Conservation (phyloP, 2,888 invertebrate genomes). For the Leptinotarsa haldemani region DNA sequence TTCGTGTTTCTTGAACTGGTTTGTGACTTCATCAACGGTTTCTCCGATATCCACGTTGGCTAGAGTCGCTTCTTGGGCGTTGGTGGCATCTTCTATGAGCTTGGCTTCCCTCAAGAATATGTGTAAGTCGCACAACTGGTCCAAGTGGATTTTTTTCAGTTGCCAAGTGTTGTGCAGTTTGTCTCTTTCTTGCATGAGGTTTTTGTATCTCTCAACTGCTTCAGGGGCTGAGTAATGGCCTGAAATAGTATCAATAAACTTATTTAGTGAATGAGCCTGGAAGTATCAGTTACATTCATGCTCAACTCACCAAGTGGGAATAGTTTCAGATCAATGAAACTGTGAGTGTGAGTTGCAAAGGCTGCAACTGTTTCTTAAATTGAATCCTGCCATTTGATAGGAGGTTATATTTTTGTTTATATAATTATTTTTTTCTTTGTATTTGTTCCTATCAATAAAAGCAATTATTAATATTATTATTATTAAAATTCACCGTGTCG, state of each 20-base stretch:
- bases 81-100: constrained; percentile 88
- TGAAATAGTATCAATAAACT: constrained; percentile 37
- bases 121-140: constrained; percentile 92
- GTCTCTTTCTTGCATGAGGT: constrained; percentile 82
- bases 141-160: constrained; percentile 86
- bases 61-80: constrained; percentile 86
- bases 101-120: constrained; percentile 95
- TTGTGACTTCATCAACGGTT: constrained; percentile 89
- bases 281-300: neutral
- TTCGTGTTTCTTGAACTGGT: constrained; percentile 91
- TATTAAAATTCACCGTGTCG: no score
- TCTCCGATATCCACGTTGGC: constrained; percentile 77
- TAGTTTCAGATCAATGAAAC: no score
- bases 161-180: constrained; percentile 88
- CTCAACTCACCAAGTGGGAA: no score
- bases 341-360: no score
- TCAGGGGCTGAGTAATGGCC: constrained; percentile 84
- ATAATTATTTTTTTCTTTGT: no score
- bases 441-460: no score
- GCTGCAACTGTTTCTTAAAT: no score
- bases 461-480: no score
- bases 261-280: neutral
- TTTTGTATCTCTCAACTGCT: constrained; percentile 82
- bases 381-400: no score
- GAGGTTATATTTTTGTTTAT: no score